A percentile compares a stretch with the other conserved stretches of the same genome.
Conservation (phyloP, 92 coral and sea anemone genomes). For the Paramuricea clavata region DNA sequence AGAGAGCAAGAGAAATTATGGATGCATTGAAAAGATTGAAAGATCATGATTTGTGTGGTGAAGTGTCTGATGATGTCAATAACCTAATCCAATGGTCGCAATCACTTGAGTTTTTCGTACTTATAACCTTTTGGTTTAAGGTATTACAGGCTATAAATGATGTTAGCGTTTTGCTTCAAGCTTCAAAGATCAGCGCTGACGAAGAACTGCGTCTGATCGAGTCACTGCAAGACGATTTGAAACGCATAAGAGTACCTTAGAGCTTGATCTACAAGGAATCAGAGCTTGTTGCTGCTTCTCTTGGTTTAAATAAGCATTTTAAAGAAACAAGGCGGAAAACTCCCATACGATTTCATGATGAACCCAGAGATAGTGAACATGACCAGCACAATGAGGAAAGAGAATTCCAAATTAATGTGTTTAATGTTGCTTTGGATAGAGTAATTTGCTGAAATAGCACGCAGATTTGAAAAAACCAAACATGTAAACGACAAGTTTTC, state of each 20-base stretch:
- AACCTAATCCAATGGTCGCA: conserved; percentile 19
- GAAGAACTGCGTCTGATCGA: conserved; percentile 8
- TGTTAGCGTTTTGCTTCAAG: conserved; percentile 17
- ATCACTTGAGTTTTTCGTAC: conserved; percentile 11
- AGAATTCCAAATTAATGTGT: neutral
- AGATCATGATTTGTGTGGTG: conserved; percentile 13
- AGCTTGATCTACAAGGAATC: neutral
- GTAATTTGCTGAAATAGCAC: neutral
- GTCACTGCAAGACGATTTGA: neutral
- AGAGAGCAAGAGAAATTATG: neutral
- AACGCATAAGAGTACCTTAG: neutral
- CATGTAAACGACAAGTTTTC: conserved; percentile 1
- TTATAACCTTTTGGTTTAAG: conserved; percentile 20
- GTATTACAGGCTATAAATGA: conserved; percentile 5
- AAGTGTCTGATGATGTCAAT: conserved; percentile 2
- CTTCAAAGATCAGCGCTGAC: neutral
- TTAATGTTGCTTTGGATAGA: conserved; percentile 11
- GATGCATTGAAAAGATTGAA: conserved; percentile 16
- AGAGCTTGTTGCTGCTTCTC: conserved; percentile 6
- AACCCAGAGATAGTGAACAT: conserved; percentile 2
- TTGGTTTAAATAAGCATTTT: conserved; percentile 4
- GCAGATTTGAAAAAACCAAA: neutral
- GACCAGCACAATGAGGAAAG: conserved; percentile 5
- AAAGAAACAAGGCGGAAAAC: neutral
- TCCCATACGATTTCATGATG: neutral